Conservation (phyloP, 2,113 vertebrate genomes). For the Elgaria multicarinata region DNA sequence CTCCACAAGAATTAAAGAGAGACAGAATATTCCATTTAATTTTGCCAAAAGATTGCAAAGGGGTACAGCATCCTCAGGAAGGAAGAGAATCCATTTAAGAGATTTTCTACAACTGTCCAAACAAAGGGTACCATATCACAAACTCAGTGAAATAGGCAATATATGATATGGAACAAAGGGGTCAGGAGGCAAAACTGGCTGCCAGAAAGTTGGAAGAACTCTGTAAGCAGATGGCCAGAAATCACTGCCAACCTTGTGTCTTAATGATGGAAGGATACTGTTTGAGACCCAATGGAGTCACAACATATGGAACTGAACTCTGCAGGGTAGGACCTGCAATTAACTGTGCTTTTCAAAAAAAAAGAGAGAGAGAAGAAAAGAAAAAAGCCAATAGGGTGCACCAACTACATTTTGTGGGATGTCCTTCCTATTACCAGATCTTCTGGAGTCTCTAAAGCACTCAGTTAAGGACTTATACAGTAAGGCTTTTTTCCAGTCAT, state of each 20-base stretch:
- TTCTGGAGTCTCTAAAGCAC: neutral
- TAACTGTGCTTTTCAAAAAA: neutral
- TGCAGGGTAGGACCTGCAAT: neutral
- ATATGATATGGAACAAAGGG: neutral
- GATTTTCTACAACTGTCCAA: neutral
- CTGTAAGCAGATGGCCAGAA: constrained; percentile 20
- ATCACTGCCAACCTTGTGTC: constrained; percentile 1
- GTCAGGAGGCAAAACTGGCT: neutral
- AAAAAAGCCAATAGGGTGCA: neutral
- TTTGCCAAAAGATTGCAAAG: neutral
- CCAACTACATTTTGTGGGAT: neutral
- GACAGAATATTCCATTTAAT: neutral
- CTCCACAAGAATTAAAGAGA: neutral
- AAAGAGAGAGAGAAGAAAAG: too few relatives aligned
- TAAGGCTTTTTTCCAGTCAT: neutral
- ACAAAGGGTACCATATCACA: neutral
- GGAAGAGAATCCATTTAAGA: neutral
- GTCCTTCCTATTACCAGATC: neutral
- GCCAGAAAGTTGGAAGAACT: constrained; percentile 1
- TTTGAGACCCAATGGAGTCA: neutral
- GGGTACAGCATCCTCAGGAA: neutral
- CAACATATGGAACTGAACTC: neutral
- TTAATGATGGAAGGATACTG: neutral
- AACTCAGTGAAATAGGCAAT: neutral
- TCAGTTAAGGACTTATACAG: neutral